Evolutionary conservation across 2,797 vertebrate species (phyloP), one percentile per base, ranked within the genome.

Genomic region (Phoebastria nigripes): DNA sequence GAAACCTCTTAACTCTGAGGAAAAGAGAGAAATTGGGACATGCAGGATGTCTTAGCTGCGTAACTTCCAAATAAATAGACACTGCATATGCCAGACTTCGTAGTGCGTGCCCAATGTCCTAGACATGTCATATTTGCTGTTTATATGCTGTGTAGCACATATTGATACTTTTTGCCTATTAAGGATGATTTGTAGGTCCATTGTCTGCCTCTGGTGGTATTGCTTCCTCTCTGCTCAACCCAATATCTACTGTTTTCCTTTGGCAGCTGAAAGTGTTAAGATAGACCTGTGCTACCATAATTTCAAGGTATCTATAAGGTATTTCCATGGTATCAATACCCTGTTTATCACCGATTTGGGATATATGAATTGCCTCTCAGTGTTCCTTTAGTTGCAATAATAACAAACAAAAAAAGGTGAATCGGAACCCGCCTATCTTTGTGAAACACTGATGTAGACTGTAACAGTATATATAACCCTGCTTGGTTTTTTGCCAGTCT

Each of bases 371-470:
- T 96, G 77, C 93, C 25, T 95, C 44, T 95, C 78, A 79, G 39
- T 93, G 91, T 96, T 97, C 88, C 92, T 97, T 93, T 71, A 82
- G 65, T 89, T 94, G 82, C 82, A 97, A 78, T 92, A 96, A 90
- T 82, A 95, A 79, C 51, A 59, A 71, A 35, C 29, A 91, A 91
- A 90, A 67, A 95, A 67, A 72, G 26, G 61, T 95, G 80, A 90
- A 79, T 90, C 84, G 71, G 80, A 97, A 87, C 59, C 86, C 31
- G 11, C 61, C 76, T 81, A 29, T 94, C 70, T 81, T 77, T 82
- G 79, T 91, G 90, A 74, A 96, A 89, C 76, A 42, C n/a, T 59
- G 55, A 39, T 83, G 39, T 89, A 87, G 85, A 66, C 25, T 74
- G 24, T 44, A 73, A 12, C 25, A 47, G 39, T 17, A 8, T 37